A percentile compares a stretch with the other conserved stretches of the same genome.
Conservation (phyloP, 2,888 invertebrate species). For the Camptogramma bilineatum region DNA sequence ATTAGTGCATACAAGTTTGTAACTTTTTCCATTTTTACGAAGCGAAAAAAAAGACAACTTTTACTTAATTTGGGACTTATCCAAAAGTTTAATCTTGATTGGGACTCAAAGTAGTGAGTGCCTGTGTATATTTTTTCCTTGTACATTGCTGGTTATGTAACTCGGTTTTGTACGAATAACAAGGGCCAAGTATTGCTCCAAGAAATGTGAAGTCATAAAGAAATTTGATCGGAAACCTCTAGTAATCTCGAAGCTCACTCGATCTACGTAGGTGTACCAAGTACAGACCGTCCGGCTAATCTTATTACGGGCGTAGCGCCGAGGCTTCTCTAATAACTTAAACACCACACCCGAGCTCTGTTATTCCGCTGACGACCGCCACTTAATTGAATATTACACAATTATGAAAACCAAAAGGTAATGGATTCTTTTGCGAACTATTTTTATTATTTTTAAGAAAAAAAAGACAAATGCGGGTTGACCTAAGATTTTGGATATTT, state of each 20-base stretch:
- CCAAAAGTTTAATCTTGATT: background rate
- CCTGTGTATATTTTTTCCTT: too few relatives aligned
- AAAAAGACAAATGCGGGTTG: too few relatives aligned
- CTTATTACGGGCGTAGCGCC: slow-evolving; percentile 71
- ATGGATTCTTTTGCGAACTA: slow-evolving; percentile 13
- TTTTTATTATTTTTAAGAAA: background rate
- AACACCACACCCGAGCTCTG: slow-evolving; percentile 60
- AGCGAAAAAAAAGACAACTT: background rate
- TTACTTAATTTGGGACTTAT: background rate
- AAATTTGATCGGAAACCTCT: slow-evolving; percentile 40
- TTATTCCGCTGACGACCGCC: slow-evolving; percentile 61
- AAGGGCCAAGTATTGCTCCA: slow-evolving; percentile 4
- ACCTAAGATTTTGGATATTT: too few relatives aligned
- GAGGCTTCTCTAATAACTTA: slow-evolving; percentile 79
- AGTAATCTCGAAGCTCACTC: slow-evolving; percentile 31
- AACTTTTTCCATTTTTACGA: too few relatives aligned
- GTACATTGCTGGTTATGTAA: too few relatives aligned
- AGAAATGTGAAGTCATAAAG: slow-evolving; percentile 18
- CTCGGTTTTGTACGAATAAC: too few relatives aligned
- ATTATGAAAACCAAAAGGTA: slow-evolving; percentile 43
- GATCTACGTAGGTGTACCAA: slow-evolving; percentile 15
- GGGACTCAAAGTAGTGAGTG: background rate
- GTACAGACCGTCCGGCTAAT: slow-evolving; percentile 62
- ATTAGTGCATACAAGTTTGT: too few relatives aligned
- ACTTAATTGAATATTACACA: slow-evolving; percentile 62